Evolutionary conservation across 2,797 vertebrate species (phyloP).

Genomic region (Eptatretus atami): DNA sequence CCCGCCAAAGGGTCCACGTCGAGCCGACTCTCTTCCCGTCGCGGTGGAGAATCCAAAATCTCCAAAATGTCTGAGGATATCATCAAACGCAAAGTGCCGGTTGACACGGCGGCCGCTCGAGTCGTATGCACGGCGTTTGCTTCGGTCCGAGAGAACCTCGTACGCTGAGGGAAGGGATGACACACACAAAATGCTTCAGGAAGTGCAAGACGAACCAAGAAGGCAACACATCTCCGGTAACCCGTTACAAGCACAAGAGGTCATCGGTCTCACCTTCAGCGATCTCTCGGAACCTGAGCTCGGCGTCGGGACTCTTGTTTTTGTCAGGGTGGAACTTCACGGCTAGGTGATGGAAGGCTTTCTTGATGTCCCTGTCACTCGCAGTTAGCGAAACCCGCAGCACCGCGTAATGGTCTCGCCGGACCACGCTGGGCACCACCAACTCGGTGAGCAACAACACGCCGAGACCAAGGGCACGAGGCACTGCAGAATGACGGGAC

Average conservation of each 20-base stretch:
- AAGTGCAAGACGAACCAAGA: constrained; percentile 6
- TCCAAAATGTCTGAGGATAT: constrained; percentile 60
- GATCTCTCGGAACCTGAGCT: constrained; percentile 67
- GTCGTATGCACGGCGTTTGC: constrained; percentile 46
- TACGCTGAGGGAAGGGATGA: constrained; percentile 30
- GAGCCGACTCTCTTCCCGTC: not conserved
- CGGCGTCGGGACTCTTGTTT: constrained; percentile 63
- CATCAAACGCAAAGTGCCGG: constrained; percentile 63
- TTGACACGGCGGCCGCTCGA: constrained; percentile 23
- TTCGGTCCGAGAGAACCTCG: constrained; percentile 53
- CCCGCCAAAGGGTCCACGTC: not conserved
- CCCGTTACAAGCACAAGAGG: not conserved
- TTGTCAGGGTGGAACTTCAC: constrained; percentile 83
- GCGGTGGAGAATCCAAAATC: constrained; percentile 13
- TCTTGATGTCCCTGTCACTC: constrained; percentile 72
- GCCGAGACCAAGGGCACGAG: not conserved
- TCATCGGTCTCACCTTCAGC: constrained; percentile 34
- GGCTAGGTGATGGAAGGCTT: constrained; percentile 71
- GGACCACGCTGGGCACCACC: not conserved
- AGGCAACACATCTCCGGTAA: not conserved
- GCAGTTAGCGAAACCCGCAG: constrained; percentile 60
- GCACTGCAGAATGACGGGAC: not conserved
- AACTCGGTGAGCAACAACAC: not conserved
- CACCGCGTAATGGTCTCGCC: constrained; percentile 49
- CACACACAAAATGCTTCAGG: constrained; percentile 7